Evolutionary conservation across 37 sponge, comb jelly and placozoan genomes (phyloP), one percentile per base, ranked within the genome.

Genomic region (Aplysina aerophoba): DNA sequence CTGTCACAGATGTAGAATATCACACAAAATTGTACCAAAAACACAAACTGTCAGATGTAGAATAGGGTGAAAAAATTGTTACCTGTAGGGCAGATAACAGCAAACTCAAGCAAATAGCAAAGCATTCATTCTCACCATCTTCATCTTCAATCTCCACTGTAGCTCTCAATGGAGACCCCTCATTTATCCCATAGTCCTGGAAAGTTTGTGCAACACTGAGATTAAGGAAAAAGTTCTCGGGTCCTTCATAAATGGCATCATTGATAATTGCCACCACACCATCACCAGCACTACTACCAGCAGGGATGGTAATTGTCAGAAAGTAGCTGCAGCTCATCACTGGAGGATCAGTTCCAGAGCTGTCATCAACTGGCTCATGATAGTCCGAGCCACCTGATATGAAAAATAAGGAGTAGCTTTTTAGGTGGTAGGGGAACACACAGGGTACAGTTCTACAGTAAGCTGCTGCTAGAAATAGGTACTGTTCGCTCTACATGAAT

Each of bases 121-220:
- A n/a, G n/a, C n/a, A n/a, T n/a, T n/a, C n/a, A 44, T 44, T 19
- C 78, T 53, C 54, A 75, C 78, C 37, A 15, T 75, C 78, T n/a
- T 53, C 78, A 75, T 75, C 78, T 24, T 53, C 54, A 40, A 75
- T 75, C 44, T 75, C 53, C 5, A 75, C 78, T 50, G 38, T 75
- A 44, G 78, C 44, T 40, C 37, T 44, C 37, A 75, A 24, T 19
- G 50, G 50, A 22, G 33, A 4, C 53, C 78, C 78, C 41, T 40
- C 54, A 19, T 41, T 21, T 2, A 75, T 75, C 25, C 39, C 41
- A 24, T 14, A 6, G 11, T 15, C 44, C 78, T 75, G 78, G 54
- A 75, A 75, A 4, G 1, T 12, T 36, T 36, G 44, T 50, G 44
- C 22, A 19, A 75, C 11, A 22, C 44, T 25, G 44, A 75, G 78